phyloP scores from a whole-genome alignment of 2,888 invertebrate species.

The Allacma fusca region DNA sequence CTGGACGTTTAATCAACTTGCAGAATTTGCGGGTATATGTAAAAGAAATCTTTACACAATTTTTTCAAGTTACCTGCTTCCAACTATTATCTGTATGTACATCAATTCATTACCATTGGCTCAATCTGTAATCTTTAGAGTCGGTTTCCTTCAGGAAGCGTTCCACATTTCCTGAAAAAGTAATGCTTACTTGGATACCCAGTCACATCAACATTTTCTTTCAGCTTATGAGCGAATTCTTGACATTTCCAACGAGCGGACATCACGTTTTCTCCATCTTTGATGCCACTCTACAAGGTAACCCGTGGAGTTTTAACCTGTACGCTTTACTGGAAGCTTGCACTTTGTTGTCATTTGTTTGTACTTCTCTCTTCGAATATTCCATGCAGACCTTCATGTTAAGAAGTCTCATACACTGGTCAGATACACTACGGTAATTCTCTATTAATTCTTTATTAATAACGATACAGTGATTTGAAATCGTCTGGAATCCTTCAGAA shows the following conservation, averaged over 20 bases:
- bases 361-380: not conserved
- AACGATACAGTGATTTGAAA: not conserved
- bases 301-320: not conserved
- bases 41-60: not conserved
- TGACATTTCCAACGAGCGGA: not conserved
- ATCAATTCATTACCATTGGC: too few relatives aligned
- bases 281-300: not conserved
- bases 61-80: too few relatives aligned
- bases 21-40: not conserved
- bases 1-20: not conserved
- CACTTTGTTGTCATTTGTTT: not conserved
- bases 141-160: too few relatives aligned
- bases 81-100: too few relatives aligned
- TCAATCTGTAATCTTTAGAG: too few relatives aligned
- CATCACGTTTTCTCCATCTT: not conserved
- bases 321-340: not conserved
- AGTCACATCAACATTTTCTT: not conserved
- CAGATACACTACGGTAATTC: not conserved
- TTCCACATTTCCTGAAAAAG: not conserved
- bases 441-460: too few relatives aligned
- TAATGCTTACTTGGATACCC: slow-evolving; percentile 1
- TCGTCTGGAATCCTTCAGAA: too few relatives aligned
- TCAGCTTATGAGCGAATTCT: not conserved
- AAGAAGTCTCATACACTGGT: not conserved
- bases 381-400: not conserved